Base-by-base conservation (phyloP, 2,113 vertebrate species). In the Corynorhinus townsendii region DNA sequence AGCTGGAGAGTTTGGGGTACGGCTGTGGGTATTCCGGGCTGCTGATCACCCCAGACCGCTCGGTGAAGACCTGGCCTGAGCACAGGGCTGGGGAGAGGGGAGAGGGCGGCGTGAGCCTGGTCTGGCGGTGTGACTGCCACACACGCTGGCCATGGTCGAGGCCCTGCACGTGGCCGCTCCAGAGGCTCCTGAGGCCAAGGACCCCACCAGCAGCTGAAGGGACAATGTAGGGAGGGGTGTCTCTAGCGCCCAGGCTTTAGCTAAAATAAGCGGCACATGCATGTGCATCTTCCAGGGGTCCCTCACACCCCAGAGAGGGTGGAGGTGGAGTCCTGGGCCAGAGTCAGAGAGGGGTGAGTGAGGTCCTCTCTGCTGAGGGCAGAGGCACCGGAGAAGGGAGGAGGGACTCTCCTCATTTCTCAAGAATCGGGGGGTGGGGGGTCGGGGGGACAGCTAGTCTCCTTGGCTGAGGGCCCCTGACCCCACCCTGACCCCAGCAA, bases 1-100 rank as follows among this genome's bases (percentile, higher is more conserved):
- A 99, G 35, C 88, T 97, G 85, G 98, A 98, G 97, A 99, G 98
- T 38, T 94, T 97, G 43, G 99, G 99, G 93, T 99, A 99, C 0
- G 98, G 92, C 79, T 45, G 69, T 0, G 99, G 99, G 96, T 98
- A 98, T 19, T 97, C 98, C 0, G 98, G 98, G 93, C 99, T 99
- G 95, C 98, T 97, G 90, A 99, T 95, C 93, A 98, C 98, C 76
- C 99, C 99, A 1, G 96, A 98, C 56, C 95, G 97, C 28, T 96
- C 88, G 0, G 96, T 98, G 96, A 98, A 95, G 95, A 98, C 86
- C 93, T 98, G 98, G 72, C 94, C 97, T 6, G 90, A 95, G 96
- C 99, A 99, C 11, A 96, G 95, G 43, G 98, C 99, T 99, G 96
- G 17, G 89, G 8, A 49, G 72, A 91, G 82, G 56, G 83, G 59